Conservation (phyloP, 2,113 vertebrate species). For the Sphaerodactylus townsendi region DNA sequence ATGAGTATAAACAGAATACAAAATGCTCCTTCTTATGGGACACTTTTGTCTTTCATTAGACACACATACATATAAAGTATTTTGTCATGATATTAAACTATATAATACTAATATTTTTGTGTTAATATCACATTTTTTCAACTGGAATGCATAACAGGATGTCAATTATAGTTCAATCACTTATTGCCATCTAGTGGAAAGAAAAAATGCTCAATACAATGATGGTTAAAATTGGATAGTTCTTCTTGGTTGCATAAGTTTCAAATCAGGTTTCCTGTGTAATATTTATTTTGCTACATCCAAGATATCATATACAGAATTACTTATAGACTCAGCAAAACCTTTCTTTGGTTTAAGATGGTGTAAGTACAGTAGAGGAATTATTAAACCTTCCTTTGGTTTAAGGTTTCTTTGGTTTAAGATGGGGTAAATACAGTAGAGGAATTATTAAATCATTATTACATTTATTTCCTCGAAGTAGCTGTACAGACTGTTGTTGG, state of each 20-base stretch:
- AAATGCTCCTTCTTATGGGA: constrained; percentile 21
- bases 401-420: background rate
- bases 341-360: background rate
- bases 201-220: background rate
- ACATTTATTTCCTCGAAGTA: too few species aligned
- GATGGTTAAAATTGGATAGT: background rate
- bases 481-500: background rate
- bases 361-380: background rate
- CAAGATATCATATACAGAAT: background rate
- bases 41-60: constrained; percentile 37
- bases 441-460: too few species aligned
- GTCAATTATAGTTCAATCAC: constrained; percentile 7
- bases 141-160: constrained; percentile 26
- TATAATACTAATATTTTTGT: constrained; percentile 42
- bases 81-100: constrained; percentile 20
- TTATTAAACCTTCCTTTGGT: too few species aligned
- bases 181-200: constrained; percentile 57
- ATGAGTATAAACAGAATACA: constrained; percentile 5
- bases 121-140: background rate
- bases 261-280: too few species aligned
- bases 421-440: background rate
- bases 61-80: constrained; percentile 35
- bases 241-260: background rate
- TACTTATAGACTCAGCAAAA: background rate
- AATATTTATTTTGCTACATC: background rate